A percentile compares a stretch with the other conserved stretches of the same genome.
These are phyloP conservation scores for Chelon auratus DNA, from an alignment of 2,797 vertebrate species.

Conservation along the genomic window DNA sequence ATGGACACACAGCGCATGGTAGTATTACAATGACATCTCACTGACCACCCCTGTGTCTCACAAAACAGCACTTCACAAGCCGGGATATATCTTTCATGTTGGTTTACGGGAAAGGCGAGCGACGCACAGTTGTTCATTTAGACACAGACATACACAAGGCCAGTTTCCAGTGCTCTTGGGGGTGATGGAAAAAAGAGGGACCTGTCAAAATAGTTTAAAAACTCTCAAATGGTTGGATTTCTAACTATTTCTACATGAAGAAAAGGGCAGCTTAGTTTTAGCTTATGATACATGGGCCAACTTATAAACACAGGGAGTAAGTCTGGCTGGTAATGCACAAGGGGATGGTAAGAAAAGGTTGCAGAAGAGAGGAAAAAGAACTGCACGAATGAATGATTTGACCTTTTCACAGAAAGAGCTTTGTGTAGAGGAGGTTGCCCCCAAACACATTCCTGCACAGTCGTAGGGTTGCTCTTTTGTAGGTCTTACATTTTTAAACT, in stretches of 20 bases:
- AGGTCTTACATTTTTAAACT: slow-evolving; percentile 58
- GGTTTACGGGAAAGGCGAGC: slow-evolving; percentile 73
- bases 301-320: slow-evolving; percentile 78
- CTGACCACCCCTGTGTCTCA: slow-evolving; percentile 62
- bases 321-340: slow-evolving; percentile 75
- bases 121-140: slow-evolving; percentile 73
- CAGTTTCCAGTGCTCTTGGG: slow-evolving; percentile 79
- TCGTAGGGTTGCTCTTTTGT: slow-evolving; percentile 66
- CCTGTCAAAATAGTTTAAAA: slow-evolving; percentile 84
- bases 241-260: slow-evolving; percentile 80
- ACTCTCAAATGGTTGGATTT: slow-evolving; percentile 77
- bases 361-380: slow-evolving; percentile 78
- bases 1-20: slow-evolving; percentile 51
- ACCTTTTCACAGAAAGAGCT: slow-evolving; percentile 85
- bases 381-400: slow-evolving; percentile 82
- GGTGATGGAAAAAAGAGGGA: slow-evolving; percentile 78
- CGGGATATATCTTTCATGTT: slow-evolving; percentile 80
- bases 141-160: slow-evolving; percentile 60
- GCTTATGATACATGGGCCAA: slow-evolving; percentile 80
- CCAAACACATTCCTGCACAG: slow-evolving; percentile 74
- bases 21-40: slow-evolving; percentile 71
- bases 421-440: slow-evolving; percentile 80
- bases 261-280: slow-evolving; percentile 82
- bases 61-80: slow-evolving; percentile 77
- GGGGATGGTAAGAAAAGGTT: slow-evolving; percentile 80